Conservation (phyloP, 2,113 vertebrate species). For the Semicossyphus pulcher region DNA sequence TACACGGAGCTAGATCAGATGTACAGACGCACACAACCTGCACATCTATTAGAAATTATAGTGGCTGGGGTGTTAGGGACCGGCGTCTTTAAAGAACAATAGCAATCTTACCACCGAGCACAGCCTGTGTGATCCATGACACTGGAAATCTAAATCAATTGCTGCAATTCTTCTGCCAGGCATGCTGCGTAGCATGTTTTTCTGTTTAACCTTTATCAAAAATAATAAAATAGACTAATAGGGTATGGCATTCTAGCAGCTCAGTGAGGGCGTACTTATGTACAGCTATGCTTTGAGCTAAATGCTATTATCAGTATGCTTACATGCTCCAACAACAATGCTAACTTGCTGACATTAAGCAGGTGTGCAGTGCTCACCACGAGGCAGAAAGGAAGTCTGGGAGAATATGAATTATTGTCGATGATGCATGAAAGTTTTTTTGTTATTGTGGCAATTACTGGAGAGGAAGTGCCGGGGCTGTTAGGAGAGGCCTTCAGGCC, state of each 20-base stretch:
- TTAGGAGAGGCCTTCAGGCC: not conserved
- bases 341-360: not conserved
- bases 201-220: not conserved
- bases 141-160: not conserved
- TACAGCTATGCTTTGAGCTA: not conserved
- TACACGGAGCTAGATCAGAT: not conserved
- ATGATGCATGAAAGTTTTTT: not conserved
- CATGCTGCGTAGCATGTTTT: not conserved
- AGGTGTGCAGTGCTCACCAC: not conserved
- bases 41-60: slow-evolving; percentile 19
- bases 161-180: not conserved
- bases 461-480: not conserved
- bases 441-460: not conserved
- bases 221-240: not conserved
- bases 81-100: not conserved
- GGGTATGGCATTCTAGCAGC: too few relatives aligned
- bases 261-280: not conserved
- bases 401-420: not conserved
- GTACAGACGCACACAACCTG: slow-evolving; percentile 16
- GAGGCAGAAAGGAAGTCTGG: not conserved
- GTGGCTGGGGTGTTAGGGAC: not conserved
- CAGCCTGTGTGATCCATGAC: not conserved
- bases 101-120: not conserved
- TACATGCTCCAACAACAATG: not conserved
- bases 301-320: not conserved